A percentile compares a stretch with the other conserved stretches of the same genome.
Evolutionary conservation across 2,888 invertebrate species (phyloP).

Genomic region (Ophion costatus): DNA sequence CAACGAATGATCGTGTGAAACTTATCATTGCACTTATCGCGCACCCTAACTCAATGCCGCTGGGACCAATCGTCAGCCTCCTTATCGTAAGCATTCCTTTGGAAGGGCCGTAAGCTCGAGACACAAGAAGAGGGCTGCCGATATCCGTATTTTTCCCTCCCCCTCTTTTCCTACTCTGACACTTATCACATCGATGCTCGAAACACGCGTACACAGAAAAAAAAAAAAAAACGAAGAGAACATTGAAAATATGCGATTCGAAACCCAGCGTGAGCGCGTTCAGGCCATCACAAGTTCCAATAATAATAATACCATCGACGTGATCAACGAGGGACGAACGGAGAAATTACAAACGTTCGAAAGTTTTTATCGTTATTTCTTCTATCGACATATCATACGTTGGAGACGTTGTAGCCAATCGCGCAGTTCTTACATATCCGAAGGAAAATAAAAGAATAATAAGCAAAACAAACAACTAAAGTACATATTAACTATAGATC

Average conservation of each 20-base stretch:
- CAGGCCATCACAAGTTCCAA: conserved; percentile 43
- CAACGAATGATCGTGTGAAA: conserved; percentile 54
- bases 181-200: neutral
- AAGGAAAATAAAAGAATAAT: conserved; percentile 32
- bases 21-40: conserved; percentile 70
- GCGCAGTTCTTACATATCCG: conserved; percentile 55
- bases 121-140: conserved; percentile 6
- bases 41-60: conserved; percentile 78
- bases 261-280: neutral
- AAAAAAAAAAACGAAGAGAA: conserved; percentile 10
- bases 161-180: conserved; percentile 14
- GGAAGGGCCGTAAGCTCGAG: neutral
- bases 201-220: neutral
- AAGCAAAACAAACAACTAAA: conserved; percentile 29
- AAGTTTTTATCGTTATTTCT: conserved; percentile 56
- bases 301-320: conserved; percentile 37
- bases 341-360: conserved; percentile 16
- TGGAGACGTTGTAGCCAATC: conserved; percentile 49
- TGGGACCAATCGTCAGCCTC: conserved; percentile 82
- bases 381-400: conserved; percentile 63
- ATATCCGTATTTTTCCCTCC: neutral
- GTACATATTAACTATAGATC: conserved; percentile 26
- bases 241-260: neutral
- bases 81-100: conserved; percentile 65
- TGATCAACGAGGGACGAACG: conserved; percentile 32